A percentile compares a stretch with the other conserved stretches of the same genome.
Conservation (phyloP, 2,113 vertebrate genomes). For the Mesoclemmys tuberculata region DNA sequence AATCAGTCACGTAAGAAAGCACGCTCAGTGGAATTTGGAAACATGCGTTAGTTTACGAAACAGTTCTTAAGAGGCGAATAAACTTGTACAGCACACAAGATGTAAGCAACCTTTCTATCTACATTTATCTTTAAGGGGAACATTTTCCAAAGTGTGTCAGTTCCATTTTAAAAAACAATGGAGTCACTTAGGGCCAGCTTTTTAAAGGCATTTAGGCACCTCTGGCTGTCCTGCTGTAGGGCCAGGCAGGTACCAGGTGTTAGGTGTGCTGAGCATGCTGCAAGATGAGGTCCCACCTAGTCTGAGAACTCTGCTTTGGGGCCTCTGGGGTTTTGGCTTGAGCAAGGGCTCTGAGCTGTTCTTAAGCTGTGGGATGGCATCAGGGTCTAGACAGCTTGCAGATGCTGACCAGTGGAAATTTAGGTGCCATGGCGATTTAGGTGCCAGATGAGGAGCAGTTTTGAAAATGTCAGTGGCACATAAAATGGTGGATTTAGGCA, state of each 20-base stretch:
- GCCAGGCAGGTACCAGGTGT: neutral
- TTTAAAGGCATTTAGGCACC: neutral
- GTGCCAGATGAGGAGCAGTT: neutral
- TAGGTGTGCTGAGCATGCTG: neutral
- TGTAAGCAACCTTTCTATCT: neutral
- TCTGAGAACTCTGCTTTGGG: neutral
- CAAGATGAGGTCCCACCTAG: neutral
- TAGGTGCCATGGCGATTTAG: neutral
- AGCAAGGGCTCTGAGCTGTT: neutral
- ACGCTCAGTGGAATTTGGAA: neutral
- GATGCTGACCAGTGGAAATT: neutral
- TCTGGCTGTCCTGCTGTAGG: neutral
- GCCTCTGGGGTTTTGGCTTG: neutral
- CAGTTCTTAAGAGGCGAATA: neutral
- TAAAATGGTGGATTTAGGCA: neutral
- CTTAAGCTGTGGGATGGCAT: neutral
- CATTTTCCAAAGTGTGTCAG: rapidly evolving
- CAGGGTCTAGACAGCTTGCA: neutral
- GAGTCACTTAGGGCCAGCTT: neutral
- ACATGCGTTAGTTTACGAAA: rapidly evolving
- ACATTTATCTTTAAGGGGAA: neutral
- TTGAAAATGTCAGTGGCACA: neutral
- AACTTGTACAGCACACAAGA: neutral
- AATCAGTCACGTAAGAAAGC: neutral
- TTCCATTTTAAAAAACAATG: neutral